Evolutionary conservation across 2,888 invertebrate species (phyloP).

Genomic region (Napeogenes inachia): DNA sequence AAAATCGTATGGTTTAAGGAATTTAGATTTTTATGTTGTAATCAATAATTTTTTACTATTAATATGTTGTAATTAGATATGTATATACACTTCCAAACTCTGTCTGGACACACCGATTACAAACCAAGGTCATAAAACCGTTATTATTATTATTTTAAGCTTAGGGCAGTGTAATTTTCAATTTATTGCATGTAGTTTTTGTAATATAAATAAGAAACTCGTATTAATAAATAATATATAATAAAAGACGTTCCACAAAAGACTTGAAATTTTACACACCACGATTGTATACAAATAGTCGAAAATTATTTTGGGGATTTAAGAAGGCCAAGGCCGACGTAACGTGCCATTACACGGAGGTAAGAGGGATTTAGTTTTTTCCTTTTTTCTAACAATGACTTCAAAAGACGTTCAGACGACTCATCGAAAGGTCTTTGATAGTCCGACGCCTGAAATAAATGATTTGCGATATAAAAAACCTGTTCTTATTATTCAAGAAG

Average conservation of each 20-base stretch:
- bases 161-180: too few species aligned
- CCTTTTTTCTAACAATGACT: conserved; percentile 56
- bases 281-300: conserved; percentile 15
- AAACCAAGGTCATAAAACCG: too few species aligned
- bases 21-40: too few species aligned
- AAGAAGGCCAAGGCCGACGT: conserved; percentile 63
- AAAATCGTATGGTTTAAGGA: too few species aligned
- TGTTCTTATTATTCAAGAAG: too few species aligned
- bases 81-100: too few species aligned
- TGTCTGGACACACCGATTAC: too few species aligned
- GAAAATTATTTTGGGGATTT: conserved; percentile 36
- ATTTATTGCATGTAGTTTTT: background rate
- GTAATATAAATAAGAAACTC: conserved; percentile 9
- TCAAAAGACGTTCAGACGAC: conserved; percentile 54
- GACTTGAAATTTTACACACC: conserved; percentile 9
- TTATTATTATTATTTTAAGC: too few species aligned
- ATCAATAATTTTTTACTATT: too few species aligned
- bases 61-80: too few species aligned
- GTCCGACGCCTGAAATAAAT: conserved; percentile 57
- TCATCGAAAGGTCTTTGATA: conserved; percentile 62
- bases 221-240: conserved; percentile 18
- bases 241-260: conserved; percentile 21
- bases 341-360: conserved; percentile 69
- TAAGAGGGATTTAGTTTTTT: conserved; percentile 66
- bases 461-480: background rate